Evolutionary conservation across 2,797 vertebrate species (phyloP), one percentile per base, ranked within the genome.

Genomic region (Trematomus bernacchii): DNA sequence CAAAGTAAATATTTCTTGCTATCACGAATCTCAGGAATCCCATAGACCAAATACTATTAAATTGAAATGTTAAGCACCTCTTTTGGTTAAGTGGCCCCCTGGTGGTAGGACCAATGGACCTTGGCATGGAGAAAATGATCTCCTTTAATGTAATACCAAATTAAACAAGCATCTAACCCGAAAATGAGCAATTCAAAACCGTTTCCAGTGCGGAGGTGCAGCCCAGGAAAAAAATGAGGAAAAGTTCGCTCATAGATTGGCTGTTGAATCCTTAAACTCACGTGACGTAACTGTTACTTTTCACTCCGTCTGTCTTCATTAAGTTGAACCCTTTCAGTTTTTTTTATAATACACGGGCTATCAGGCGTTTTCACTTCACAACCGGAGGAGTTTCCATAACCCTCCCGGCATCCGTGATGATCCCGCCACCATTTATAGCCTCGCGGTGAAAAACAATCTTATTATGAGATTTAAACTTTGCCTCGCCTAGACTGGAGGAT

Each of bases 381-480:
- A 40, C 60, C 72, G 58, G 81, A 80, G 79, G 83, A 90, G 90
- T 88, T 90, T 74, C 84, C 82, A 66, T 82, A 77, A 87, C 82
- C 89, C 88, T 85, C 61, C 33, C 79, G 77, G 82, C 73, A 71
- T 84, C 66, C 85, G 85, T 81, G 90, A 89, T 85, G 85, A 92
- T 91, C 85, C 85, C 61, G 87, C 79, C 80, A 88, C 94, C 94
- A 93, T 95, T 94, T 93, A 95, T 95, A 95, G 93, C 90, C 92
- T 87, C 60, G 85, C 88, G 88, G 83, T 92, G 92, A 94, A 88
- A 85, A 92, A 89, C 94, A 95, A 95, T 96, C 94, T 94, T 94
- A 91, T 95, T 93, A 95, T 91, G 92, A 95, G 93, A 93, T 93
- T 93, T 93, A 93, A 95, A 93, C 91, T 93, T 93, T 91, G 86